Evolutionary conservation across 2,797 vertebrate genomes (phyloP).

Genomic region (Psittacula derbiana): DNA sequence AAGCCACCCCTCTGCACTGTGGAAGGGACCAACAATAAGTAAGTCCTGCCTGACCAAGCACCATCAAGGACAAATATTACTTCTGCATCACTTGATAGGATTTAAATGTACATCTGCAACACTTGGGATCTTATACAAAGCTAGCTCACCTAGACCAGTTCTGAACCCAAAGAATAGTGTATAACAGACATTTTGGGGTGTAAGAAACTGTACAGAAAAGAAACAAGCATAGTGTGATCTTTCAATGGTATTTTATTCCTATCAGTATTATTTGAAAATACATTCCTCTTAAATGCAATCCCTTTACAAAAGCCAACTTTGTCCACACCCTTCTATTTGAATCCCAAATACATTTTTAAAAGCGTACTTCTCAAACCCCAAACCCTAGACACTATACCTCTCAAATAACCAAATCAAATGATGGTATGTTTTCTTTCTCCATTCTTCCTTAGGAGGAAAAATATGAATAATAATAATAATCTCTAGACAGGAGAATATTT

Average conservation of each 20-base stretch:
- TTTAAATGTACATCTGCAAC: neutral
- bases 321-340: neutral
- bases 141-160: neutral
- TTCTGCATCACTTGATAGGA: neutral
- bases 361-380: neutral
- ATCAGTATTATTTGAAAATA: neutral
- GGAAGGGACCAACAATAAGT: neutral
- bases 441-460: neutral
- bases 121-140: neutral
- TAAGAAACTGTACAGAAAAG: neutral
- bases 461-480: neutral
- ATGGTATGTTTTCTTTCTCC: neutral
- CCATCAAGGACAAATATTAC: neutral
- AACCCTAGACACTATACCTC: neutral
- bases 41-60: neutral
- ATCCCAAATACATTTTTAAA: neutral
- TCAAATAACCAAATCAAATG: neutral
- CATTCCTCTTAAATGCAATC: neutral
- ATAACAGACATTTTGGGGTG: neutral
- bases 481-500: neutral
- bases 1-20: fast-evolving
- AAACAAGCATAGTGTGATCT: neutral
- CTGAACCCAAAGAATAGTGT: neutral
- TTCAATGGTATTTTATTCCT: neutral
- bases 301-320: neutral